Base-by-base conservation (phyloP, 2,113 vertebrate species). In the Campylorhamphus procurvoides region DNA sequence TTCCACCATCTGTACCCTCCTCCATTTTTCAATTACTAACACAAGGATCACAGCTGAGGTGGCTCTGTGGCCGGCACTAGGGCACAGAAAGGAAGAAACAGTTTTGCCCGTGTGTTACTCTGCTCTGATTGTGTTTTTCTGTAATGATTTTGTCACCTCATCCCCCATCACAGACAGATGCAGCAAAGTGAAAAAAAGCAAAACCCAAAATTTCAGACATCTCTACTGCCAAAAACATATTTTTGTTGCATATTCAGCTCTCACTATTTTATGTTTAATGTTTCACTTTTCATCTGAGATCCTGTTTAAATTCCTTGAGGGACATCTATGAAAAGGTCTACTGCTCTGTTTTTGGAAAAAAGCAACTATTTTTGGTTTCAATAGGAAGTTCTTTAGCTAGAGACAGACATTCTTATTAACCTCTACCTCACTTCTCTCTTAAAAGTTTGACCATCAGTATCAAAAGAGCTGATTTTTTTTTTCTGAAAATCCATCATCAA, bases 241-340 rank as follows among this genome's bases (percentile, higher is more conserved):
- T 92, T 73, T 55, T 39, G 17, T 73, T 88, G 72, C 18, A 55
- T 91, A 47, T 37, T 94, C 56, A 84, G 18, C 39, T 95, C 56
- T 92, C 56, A 87, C 8, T 77, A 74, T 91, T 93, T 93, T 50
- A 89, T 49, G 35, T 90, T 92, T 93, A 64, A 90, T 64, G 10
- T 64, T 73, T 96, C 74, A 80, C 10, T 91, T 92, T 90, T 50
- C 56, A 44, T 17, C 53, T 85, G 10, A 20, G 25, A 91, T 9
- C 64, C 55, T 93, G 18, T 69, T 71, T 47, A 91, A 87, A 80
- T 37, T 37, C 66, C 27, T 47, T 85, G 7, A 53, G 81, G 22
- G 33, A 18, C 56, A 59, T 10, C 10, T 59, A 53, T n/a, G 42
- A 64, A 49, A 28, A 73, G 9, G 7, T 55, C 40, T 59, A 64